Conservation (phyloP, 2,888 invertebrate species). For the Listrodromus nycthemerus region DNA sequence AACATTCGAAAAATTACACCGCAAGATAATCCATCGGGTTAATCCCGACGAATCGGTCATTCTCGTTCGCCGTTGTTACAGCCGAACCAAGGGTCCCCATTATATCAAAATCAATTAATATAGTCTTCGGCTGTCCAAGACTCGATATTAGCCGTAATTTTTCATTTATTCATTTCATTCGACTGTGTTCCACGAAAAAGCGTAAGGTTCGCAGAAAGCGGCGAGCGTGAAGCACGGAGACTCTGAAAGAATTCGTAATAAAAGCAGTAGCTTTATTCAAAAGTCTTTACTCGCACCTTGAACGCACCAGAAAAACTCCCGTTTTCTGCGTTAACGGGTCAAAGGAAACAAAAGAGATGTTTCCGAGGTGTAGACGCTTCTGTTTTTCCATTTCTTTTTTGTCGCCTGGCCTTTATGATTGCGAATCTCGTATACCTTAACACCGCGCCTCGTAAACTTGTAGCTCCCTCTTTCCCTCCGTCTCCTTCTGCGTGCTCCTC, state of each 20-base stretch:
- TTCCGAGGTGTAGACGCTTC: background rate
- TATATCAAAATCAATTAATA: no score
- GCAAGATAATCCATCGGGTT: background rate
- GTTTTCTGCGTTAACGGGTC: slow-evolving; percentile 42
- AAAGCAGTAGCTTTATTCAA: slow-evolving; percentile 13
- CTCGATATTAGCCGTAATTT: background rate
- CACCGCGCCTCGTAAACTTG: slow-evolving; percentile 75
- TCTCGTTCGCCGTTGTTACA: background rate
- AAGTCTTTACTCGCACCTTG: slow-evolving; percentile 20
- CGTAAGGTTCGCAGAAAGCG: background rate
- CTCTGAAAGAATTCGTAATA: background rate
- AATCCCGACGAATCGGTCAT: background rate
- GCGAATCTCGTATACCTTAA: slow-evolving; percentile 76
- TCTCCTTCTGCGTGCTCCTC: slow-evolving; percentile 48
- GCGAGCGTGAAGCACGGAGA: background rate
- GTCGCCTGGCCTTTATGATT: slow-evolving; percentile 74
- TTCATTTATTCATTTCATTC: slow-evolving; percentile 10
- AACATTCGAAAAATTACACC: background rate
- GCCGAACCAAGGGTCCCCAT: background rate
- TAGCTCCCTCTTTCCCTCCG: slow-evolving; percentile 59
- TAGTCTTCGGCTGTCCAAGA: background rate
- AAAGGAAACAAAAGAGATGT: slow-evolving; percentile 54
- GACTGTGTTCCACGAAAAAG: background rate
- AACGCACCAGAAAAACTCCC: background rate
- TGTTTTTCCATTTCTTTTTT: slow-evolving; percentile 44